phyloP scores from a whole-genome alignment of 2,888 invertebrate genomes.

The Urechis unicinctus region DNA sequence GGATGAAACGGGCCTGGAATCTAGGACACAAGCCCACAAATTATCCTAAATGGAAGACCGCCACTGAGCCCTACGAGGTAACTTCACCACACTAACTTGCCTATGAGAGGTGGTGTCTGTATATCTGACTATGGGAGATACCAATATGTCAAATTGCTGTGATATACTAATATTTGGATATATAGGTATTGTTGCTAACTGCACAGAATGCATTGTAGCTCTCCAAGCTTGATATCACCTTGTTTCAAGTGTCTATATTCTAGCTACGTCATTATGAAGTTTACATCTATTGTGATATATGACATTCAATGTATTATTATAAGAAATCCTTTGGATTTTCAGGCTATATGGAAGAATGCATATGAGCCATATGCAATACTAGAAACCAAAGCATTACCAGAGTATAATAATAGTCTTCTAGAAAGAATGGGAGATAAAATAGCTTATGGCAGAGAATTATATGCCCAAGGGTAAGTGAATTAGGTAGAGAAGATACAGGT shows the following conservation, averaged over 20 bases:
- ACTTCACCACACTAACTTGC: not conserved
- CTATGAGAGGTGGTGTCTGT: too few relatives aligned
- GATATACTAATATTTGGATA: too few relatives aligned
- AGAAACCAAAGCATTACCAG: constrained; percentile 2
- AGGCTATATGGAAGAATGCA: constrained; percentile 13
- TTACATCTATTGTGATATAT: too few relatives aligned
- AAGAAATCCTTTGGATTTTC: not conserved
- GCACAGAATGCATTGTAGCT: too few relatives aligned
- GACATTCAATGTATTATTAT: too few relatives aligned
- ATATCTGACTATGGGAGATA: too few relatives aligned
- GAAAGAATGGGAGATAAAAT: constrained; percentile 22
- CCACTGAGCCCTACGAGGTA: constrained; percentile 12
- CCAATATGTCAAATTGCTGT: too few relatives aligned
- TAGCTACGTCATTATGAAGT: not conserved
- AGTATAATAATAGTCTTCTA: constrained; percentile 14
- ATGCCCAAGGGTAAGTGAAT: constrained; percentile 12
- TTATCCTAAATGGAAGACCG: constrained; percentile 11
- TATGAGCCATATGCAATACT: constrained; percentile 20
- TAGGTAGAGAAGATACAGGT: too few relatives aligned
- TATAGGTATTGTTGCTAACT: too few relatives aligned
- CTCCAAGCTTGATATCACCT: too few relatives aligned
- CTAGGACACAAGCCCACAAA: constrained; percentile 17
- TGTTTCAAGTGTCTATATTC: not conserved
- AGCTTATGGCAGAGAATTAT: constrained; percentile 12
- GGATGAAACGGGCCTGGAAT: constrained; percentile 14